A percentile compares a stretch with the other conserved stretches of the same genome.
These are phyloP conservation scores for Eupeodes latifasciatus DNA, from an alignment of 2,888 invertebrate genomes.

Conservation along the genomic window DNA sequence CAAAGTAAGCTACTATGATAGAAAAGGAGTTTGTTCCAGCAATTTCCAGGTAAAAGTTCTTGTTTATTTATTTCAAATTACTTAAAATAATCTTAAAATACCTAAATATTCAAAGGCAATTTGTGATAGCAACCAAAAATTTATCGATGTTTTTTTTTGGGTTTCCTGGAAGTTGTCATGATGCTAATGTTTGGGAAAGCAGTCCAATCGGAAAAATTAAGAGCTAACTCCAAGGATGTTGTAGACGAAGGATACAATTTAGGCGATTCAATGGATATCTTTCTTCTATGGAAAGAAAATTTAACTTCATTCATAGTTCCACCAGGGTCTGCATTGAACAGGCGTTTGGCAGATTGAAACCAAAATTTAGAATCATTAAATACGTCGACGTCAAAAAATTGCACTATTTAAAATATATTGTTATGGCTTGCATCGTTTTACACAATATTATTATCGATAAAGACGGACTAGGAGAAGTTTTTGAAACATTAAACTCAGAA, in stretches of 20 bases:
- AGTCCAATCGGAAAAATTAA: background rate
- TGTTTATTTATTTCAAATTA: background rate
- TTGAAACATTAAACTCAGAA: no score
- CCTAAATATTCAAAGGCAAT: slow-evolving; percentile 14
- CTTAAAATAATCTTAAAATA: background rate
- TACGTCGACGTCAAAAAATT: no score
- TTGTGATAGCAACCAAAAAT: slow-evolving; percentile 37
- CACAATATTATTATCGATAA: no score
- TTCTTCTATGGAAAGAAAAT: no score
- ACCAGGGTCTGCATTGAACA: no score
- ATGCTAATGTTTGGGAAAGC: slow-evolving; percentile 28
- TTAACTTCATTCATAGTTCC: no score
- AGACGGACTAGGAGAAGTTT: no score
- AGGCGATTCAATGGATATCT: no score
- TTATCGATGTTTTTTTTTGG: slow-evolving; percentile 4
- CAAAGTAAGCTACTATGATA: slow-evolving; percentile 14
- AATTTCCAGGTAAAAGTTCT: slow-evolving; percentile 20
- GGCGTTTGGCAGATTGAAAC: no score
- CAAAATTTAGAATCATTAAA: no score
- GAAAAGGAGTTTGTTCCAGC: slow-evolving; percentile 28
- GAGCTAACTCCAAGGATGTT: background rate
- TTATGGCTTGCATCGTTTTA: no score
- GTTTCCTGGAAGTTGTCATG: slow-evolving; percentile 24
- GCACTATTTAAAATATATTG: slow-evolving; percentile 8
- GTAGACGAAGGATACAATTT: no score